Conservation (phyloP, 2,113 vertebrate species). For the Probosciger aterrimus region DNA sequence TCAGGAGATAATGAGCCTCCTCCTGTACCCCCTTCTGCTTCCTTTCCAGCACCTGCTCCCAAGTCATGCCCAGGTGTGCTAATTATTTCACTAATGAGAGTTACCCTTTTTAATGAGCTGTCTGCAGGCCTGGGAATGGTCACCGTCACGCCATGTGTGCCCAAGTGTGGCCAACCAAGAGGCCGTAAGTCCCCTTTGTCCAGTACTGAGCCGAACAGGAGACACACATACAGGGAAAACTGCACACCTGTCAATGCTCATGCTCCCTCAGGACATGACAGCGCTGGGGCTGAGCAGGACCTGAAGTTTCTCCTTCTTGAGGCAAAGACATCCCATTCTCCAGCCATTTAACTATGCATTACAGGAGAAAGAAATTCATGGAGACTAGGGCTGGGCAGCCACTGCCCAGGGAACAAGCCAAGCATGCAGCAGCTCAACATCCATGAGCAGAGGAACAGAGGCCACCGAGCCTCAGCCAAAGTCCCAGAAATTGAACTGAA, state of each 20-base stretch:
- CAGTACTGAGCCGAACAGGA: not conserved
- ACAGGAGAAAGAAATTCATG: not conserved
- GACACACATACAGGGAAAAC: fast-evolving
- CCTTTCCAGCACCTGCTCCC: not conserved
- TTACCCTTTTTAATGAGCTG: not conserved
- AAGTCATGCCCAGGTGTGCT: slow-evolving; percentile 34
- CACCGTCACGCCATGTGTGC: not conserved
- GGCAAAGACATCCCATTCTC: not conserved
- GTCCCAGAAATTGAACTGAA: not conserved
- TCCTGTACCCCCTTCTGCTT: not conserved
- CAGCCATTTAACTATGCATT: not conserved
- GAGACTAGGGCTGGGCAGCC: not conserved
- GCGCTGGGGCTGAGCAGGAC: not conserved
- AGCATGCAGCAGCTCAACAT: not conserved
- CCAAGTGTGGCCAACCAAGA: fast-evolving
- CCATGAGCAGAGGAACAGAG: not conserved
- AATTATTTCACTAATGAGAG: slow-evolving; percentile 58
- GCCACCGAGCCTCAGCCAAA: not conserved
- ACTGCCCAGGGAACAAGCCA: not conserved
- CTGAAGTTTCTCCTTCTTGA: not conserved
- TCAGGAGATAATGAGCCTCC: slow-evolving; percentile 33
- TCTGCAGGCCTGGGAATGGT: not conserved
- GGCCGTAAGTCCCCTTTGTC: not conserved
- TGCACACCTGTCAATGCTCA: not conserved
- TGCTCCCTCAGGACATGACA: not conserved